Percentiles rank a stretch among this genome's conserved stretches.
Conservation (phyloP, 2,113 vertebrate species). For the Polypterus bichir region DNA sequence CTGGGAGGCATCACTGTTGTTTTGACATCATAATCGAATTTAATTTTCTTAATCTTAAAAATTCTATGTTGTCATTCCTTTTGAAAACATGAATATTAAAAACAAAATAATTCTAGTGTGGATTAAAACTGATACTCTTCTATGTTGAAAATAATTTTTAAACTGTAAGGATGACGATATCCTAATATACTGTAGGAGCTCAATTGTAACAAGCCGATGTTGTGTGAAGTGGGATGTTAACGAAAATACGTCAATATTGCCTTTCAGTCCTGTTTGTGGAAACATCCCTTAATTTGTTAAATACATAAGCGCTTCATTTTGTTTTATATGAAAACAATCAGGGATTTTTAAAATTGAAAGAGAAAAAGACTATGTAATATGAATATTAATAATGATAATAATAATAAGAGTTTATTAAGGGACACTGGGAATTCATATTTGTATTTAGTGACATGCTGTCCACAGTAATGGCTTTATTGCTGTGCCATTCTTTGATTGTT, state of each 20-base stretch:
- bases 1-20: constrained; percentile 12
- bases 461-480: constrained; percentile 39
- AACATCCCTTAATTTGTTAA: constrained; percentile 3
- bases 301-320: neutral
- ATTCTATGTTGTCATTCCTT: neutral
- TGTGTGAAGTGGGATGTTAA: too few species aligned
- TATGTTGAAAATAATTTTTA: too few species aligned
- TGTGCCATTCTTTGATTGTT: constrained; percentile 37
- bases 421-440: constrained; percentile 33
- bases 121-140: too few species aligned
- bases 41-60: constrained; percentile 4
- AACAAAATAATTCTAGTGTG: too few species aligned
- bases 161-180: too few species aligned
- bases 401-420: constrained; percentile 37
- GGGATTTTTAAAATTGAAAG: constrained; percentile 13
- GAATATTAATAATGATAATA: constrained; percentile 23
- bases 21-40: constrained; percentile 7
- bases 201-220: too few species aligned
- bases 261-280: constrained; percentile 1
- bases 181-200: too few species aligned
- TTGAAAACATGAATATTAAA: too few species aligned
- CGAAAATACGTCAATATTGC: neutral
- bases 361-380: neutral
- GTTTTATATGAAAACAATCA: constrained; percentile 14
- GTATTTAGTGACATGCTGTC: constrained; percentile 35